Evolutionary conservation across 2,113 vertebrate genomes (phyloP).

Genomic region (Rhadina sibilatrix): DNA sequence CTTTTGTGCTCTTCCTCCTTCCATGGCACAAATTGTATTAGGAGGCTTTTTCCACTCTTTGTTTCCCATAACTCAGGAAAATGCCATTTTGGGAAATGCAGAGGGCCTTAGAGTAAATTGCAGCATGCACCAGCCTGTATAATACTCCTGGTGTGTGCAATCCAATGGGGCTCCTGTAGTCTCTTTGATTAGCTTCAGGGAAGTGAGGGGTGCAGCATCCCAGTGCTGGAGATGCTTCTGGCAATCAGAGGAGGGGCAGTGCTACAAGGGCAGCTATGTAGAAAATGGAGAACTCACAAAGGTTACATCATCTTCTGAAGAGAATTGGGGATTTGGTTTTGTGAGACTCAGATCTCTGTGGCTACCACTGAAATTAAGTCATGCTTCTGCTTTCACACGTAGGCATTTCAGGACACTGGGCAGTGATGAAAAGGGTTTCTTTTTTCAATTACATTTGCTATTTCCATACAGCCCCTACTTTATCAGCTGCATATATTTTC

Average conservation of each 20-base stretch:
- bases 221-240: neutral
- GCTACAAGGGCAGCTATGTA: neutral
- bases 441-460: neutral
- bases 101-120: neutral
- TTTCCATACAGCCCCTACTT: neutral
- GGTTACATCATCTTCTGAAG: neutral
- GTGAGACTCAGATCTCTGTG: neutral
- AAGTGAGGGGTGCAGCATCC: neutral
- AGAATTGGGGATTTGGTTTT: neutral
- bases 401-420: neutral
- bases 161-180: neutral
- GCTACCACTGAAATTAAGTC: neutral
- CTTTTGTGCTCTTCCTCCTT: neutral
- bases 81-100: neutral
- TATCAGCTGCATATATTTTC: conserved; percentile 6
- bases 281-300: neutral
- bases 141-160: neutral
- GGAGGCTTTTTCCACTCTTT: neutral
- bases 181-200: neutral
- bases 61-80: neutral
- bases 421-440: neutral
- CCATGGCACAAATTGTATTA: neutral
- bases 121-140: neutral
- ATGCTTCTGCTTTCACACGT: neutral
- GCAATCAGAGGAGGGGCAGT: neutral